phyloP scores from a whole-genome alignment of 2,888 invertebrate genomes.

The Ashinkailepas kermadecensis region DNA sequence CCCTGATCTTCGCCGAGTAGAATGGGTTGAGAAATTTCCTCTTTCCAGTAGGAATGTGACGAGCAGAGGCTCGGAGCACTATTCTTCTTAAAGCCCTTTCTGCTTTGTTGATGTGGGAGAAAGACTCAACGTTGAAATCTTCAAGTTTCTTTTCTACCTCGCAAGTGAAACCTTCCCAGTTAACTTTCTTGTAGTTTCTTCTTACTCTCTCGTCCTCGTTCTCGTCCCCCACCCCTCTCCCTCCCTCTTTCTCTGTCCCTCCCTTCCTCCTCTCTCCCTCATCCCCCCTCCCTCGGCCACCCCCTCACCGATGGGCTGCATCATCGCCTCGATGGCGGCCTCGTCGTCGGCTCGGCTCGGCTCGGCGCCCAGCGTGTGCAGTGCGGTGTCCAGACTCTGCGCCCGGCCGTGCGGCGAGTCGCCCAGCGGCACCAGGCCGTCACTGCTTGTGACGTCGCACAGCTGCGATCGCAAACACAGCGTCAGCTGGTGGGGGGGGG shows the following conservation, averaged over 20 bases:
- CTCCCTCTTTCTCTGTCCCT: not conserved
- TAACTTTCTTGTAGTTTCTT: not conserved
- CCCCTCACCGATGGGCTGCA: constrained; percentile 8
- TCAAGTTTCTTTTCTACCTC: too few relatives aligned
- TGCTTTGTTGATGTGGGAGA: too few relatives aligned
- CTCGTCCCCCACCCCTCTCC: not conserved
- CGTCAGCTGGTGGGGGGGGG: constrained; percentile 28
- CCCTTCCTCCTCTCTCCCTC: not conserved
- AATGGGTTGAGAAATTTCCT: too few relatives aligned
- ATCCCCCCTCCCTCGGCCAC: too few relatives aligned
- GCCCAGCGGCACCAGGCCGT: constrained; percentile 3
- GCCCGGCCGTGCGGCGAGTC: constrained; percentile 19
- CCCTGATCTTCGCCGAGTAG: too few relatives aligned
- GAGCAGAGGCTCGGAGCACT: too few relatives aligned
- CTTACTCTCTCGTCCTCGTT: not conserved
- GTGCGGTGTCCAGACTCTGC: constrained; percentile 9
- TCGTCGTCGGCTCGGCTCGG: not conserved
- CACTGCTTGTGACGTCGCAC: not conserved
- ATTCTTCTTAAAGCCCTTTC: too few relatives aligned
- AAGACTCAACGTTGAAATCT: too few relatives aligned
- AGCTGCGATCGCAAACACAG: too few relatives aligned
- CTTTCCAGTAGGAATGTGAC: too few relatives aligned
- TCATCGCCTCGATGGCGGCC: not conserved
- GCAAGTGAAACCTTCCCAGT: too few relatives aligned
- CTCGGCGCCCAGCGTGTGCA: constrained; percentile 8